These are phyloP conservation scores for Dolichallabes microphthalmus DNA, from an alignment of 2,113 vertebrate species.

Conservation along the genomic window DNA sequence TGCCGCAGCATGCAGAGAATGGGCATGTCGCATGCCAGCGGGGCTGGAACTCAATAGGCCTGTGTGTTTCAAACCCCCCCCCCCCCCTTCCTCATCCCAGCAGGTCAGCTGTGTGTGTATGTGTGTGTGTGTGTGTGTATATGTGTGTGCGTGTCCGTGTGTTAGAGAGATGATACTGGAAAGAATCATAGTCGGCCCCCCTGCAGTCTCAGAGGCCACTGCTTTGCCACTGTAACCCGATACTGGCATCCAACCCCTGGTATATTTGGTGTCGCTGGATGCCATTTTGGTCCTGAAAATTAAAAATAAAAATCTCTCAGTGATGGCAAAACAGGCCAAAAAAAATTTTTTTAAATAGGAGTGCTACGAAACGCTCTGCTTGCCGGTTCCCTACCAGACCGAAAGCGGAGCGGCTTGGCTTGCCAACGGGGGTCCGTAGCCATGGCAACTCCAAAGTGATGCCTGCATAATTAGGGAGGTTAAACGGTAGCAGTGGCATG, in stretches of 20 bases:
- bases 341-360: background rate
- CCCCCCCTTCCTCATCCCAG: background rate
- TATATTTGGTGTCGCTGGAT: background rate
- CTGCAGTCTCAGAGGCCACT: constrained; percentile 20
- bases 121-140: constrained; percentile 21
- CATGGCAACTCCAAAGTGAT: constrained; percentile 58
- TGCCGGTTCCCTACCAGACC: constrained; percentile 38
- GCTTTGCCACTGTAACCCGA: constrained; percentile 37
- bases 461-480: constrained; percentile 60
- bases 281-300: background rate
- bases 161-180: constrained; percentile 14
- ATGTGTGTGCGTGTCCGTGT: constrained; percentile 23
- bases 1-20: constrained; percentile 57
- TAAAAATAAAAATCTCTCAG: background rate
- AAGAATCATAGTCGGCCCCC: constrained; percentile 37
- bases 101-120: constrained; percentile 42
- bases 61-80: constrained; percentile 15
- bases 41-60: constrained; percentile 69
- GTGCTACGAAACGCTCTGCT: background rate
- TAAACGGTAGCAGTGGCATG: constrained; percentile 51
- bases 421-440: constrained; percentile 54
- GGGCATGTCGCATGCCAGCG: constrained; percentile 71
- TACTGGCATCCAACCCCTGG: background rate
- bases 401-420: constrained; percentile 40
- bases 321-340: background rate